Evolutionary conservation across 2,113 vertebrate species (phyloP).

Genomic region (Paralichthys olivaceus): DNA sequence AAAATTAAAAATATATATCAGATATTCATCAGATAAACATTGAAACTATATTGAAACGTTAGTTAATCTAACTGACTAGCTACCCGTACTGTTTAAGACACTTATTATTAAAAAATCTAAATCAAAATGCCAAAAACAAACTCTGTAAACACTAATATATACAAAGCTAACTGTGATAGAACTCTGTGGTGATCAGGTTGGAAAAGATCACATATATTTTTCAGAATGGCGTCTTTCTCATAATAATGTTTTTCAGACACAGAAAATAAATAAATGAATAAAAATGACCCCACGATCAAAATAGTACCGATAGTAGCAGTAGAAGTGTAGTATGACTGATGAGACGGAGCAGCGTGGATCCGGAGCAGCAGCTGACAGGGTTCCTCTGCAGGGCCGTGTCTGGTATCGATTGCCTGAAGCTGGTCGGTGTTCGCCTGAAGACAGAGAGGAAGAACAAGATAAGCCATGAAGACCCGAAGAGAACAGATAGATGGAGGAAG

Average conservation of each 20-base stretch:
- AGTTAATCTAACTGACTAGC: too few relatives aligned
- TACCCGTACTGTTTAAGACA: too few relatives aligned
- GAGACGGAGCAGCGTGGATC: conserved; percentile 36
- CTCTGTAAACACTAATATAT: too few relatives aligned
- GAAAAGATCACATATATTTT: too few relatives aligned
- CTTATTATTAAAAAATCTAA: too few relatives aligned
- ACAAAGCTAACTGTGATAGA: too few relatives aligned
- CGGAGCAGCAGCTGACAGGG: conserved; percentile 46
- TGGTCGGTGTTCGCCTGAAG: conserved; percentile 67
- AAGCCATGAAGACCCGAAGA: conserved; percentile 47
- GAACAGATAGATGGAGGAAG: not conserved
- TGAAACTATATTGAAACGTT: too few relatives aligned
- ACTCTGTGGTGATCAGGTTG: too few relatives aligned
- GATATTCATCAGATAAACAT: too few relatives aligned
- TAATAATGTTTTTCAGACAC: not conserved
- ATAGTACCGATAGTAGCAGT: not conserved
- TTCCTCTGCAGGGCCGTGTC: conserved; percentile 55
- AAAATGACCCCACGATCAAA: not conserved
- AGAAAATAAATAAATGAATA: not conserved
- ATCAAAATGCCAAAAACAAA: too few relatives aligned
- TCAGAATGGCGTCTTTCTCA: too few relatives aligned
- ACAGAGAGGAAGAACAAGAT: conserved; percentile 44
- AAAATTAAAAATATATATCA: too few relatives aligned
- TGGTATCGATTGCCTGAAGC: conserved; percentile 68
- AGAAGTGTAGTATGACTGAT: conserved; percentile 54